A percentile compares a stretch with the other conserved stretches of the same genome.
phyloP scores from a whole-genome alignment of 2,888 invertebrate genomes.

The Apamea epomidion region DNA sequence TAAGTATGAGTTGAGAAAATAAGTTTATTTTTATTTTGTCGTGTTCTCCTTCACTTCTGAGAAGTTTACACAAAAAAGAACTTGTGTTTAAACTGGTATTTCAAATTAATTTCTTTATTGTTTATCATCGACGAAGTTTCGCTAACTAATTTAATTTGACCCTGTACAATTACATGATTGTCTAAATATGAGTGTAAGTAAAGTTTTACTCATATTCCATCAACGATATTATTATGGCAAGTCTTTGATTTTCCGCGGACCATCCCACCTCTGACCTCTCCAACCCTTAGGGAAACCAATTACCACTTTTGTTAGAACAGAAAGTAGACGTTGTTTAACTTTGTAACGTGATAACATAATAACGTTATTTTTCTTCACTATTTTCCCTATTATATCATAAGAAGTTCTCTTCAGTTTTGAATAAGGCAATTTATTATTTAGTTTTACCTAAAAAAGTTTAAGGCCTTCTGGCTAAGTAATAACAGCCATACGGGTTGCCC shows the following conservation, averaged over 20 bases:
- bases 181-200: background rate
- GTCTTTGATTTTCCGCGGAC: slow-evolving; percentile 7
- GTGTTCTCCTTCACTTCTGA: background rate
- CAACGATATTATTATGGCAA: background rate
- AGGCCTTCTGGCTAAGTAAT: too few relatives aligned
- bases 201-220: background rate
- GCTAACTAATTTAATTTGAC: background rate
- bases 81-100: background rate
- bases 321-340: slow-evolving; percentile 42
- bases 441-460: background rate
- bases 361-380: slow-evolving; percentile 46
- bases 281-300: slow-evolving; percentile 46
- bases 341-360: slow-evolving; percentile 42
- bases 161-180: background rate
- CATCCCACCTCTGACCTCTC: background rate
- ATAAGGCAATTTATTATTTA: background rate
- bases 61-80: background rate
- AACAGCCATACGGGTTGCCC: too few relatives aligned
- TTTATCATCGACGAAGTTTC: background rate
- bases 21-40: background rate
- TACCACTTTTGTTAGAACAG: slow-evolving; percentile 48
- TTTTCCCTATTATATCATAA: slow-evolving; percentile 29
- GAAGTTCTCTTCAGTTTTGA: slow-evolving; percentile 33
- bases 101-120: background rate
- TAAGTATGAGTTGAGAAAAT: background rate